Conservation (phyloP, 2,888 invertebrate genomes). For the Diabrotica balteata region DNA sequence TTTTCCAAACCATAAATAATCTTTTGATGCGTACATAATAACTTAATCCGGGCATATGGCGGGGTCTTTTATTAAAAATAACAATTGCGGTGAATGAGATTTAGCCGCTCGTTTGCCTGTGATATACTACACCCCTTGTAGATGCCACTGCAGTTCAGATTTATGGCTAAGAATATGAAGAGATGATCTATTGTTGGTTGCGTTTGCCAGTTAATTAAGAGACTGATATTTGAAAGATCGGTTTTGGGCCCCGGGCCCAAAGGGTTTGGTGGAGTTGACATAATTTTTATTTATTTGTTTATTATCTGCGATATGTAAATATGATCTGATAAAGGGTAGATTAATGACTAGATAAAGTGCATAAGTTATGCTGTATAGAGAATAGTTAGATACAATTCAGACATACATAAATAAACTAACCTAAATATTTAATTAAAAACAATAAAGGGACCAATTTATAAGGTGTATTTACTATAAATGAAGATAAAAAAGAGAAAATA, state of each 20-base stretch:
- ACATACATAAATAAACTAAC: too few species aligned
- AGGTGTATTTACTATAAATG: too few species aligned
- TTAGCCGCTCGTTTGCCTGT: slow-evolving; percentile 46
- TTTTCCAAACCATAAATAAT: slow-evolving; percentile 42
- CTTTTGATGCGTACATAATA: slow-evolving; percentile 46
- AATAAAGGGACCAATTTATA: too few species aligned
- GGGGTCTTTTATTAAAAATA: slow-evolving; percentile 49
- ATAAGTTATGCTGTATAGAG: too few species aligned
- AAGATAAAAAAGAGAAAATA: too few species aligned
- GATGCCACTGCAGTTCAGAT: slow-evolving; percentile 47
- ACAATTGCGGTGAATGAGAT: slow-evolving; percentile 45
- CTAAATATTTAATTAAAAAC: too few species aligned
- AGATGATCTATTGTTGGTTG: slow-evolving; percentile 10
- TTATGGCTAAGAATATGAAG: slow-evolving; percentile 40
- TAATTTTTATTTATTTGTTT: too few species aligned
- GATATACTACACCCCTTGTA: slow-evolving; percentile 46
- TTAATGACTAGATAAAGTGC: too few species aligned
- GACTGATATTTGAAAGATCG: slow-evolving; percentile 4
- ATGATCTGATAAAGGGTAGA: too few species aligned
- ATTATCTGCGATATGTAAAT: too few species aligned
- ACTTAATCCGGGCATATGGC: slow-evolving; percentile 51
- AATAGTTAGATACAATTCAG: too few species aligned
- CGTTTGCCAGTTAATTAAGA: slow-evolving; percentile 24
- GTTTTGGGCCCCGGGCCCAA: not conserved
- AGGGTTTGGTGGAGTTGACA: not conserved